These are phyloP conservation scores for Mechanitis messenoides DNA, from an alignment of 2,888 invertebrate species.

Conservation along the genomic window DNA sequence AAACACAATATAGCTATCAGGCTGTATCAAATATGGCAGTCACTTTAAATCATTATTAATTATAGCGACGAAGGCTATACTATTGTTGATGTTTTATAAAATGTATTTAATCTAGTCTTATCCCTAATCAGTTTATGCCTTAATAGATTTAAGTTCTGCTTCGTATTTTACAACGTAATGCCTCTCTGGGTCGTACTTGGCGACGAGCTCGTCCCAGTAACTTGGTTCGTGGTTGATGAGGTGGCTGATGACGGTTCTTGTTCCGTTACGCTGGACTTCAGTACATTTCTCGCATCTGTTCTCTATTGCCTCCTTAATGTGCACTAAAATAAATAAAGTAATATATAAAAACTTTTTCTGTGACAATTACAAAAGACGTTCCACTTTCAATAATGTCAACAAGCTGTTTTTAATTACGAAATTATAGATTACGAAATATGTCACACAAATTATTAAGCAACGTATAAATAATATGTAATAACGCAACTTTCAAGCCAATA, in stretches of 20 bases:
- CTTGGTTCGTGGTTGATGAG: constrained; percentile 44
- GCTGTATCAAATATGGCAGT: no score
- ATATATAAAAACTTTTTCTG: neutral
- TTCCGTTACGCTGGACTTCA: constrained; percentile 66
- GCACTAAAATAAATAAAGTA: constrained; percentile 44
- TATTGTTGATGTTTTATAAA: no score
- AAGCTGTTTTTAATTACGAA: no score
- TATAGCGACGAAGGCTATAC: no score
- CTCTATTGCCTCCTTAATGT: constrained; percentile 78
- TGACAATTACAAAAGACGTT: no score
- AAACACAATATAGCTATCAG: no score
- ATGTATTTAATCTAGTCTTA: no score
- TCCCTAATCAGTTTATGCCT: constrained; percentile 4
- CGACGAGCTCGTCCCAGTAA: constrained; percentile 49
- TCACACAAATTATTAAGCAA: no score
- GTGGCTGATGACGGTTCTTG: constrained; percentile 26
- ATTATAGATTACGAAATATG: no score
- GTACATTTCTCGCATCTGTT: constrained; percentile 82
- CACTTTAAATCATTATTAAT: no score
- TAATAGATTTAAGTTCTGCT: constrained; percentile 32
- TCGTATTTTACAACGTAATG: constrained; percentile 52
- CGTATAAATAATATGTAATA: neutral
- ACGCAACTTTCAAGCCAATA: neutral
- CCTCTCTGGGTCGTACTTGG: constrained; percentile 55
- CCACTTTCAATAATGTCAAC: no score